Conservation (phyloP, 2,113 vertebrate species). For the Callopanchax toddi region DNA sequence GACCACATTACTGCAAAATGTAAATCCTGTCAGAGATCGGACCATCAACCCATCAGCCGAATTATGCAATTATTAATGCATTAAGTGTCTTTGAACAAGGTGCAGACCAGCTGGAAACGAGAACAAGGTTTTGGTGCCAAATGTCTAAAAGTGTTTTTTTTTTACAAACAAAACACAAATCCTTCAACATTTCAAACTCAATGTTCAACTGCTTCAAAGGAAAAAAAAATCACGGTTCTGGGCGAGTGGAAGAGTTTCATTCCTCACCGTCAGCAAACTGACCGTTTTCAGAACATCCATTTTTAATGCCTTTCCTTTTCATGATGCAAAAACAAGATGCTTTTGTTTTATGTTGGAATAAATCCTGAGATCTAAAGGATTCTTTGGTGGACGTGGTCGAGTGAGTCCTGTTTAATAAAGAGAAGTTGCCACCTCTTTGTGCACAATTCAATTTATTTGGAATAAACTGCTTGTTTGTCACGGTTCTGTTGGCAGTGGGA, state of each 20-base stretch:
- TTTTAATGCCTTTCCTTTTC: no score
- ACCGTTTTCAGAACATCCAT: conserved; percentile 47
- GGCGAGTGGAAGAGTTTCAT: conserved; percentile 15
- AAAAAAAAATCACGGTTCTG: background rate
- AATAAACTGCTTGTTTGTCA: conserved; percentile 52
- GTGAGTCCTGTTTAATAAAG: conserved; percentile 28
- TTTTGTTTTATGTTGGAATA: conserved; percentile 13
- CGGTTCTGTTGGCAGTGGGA: conserved; percentile 25
- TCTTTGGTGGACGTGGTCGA: conserved; percentile 6
- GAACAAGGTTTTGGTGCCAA: background rate
- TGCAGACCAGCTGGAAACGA: conserved; percentile 2
- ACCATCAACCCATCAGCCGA: background rate
- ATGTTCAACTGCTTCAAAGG: background rate
- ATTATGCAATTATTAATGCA: background rate
- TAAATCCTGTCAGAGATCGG: background rate
- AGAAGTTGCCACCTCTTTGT: conserved; percentile 27
- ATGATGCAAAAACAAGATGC: conserved; percentile 2
- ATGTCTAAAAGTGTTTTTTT: conserved; percentile 9
- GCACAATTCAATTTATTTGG: conserved; percentile 45
- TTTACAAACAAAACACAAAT: conserved; percentile 11
- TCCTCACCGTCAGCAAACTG: conserved; percentile 51
- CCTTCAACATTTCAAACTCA: conserved; percentile 10
- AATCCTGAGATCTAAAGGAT: conserved; percentile 21
- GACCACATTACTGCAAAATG: conserved; percentile 24
- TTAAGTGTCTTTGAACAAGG: background rate